Conservation (phyloP, 2,797 vertebrate species). For the Urophycis tenuis region DNA sequence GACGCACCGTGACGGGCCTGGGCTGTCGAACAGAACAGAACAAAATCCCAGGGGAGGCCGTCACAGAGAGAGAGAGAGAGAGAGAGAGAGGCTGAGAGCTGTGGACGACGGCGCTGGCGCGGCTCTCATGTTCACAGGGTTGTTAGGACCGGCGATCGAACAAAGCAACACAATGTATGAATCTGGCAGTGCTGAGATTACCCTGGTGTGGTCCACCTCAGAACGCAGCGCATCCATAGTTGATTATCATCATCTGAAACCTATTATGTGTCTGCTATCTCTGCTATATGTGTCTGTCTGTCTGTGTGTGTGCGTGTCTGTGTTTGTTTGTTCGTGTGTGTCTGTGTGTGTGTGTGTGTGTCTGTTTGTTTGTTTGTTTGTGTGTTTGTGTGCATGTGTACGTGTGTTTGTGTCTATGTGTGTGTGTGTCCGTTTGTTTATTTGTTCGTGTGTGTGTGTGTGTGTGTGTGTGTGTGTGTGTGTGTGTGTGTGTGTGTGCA, state of each 20-base stretch:
- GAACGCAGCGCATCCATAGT: slow-evolving; percentile 10
- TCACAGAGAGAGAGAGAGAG: neutral
- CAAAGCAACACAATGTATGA: neutral
- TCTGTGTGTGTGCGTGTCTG: slow-evolving; percentile 5
- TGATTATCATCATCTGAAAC: slow-evolving; percentile 40
- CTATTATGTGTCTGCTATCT: slow-evolving; percentile 34
- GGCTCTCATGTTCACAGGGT: slow-evolving; percentile 32
- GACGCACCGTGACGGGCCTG: too few relatives aligned
- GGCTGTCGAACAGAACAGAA: too few relatives aligned
- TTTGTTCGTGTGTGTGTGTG: slow-evolving; percentile 2
- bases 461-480: slow-evolving; percentile 8
- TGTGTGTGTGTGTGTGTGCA: neutral
- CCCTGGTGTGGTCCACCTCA: too few relatives aligned
- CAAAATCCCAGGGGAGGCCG: neutral
- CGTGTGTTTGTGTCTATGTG: neutral
- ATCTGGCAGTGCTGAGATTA: neutral
- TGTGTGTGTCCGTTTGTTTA: slow-evolving; percentile 1
- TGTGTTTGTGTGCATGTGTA: neutral
- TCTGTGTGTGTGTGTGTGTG: too few relatives aligned
- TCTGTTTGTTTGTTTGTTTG: neutral
- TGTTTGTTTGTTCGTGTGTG: slow-evolving; percentile 1
- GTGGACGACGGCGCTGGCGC: slow-evolving; percentile 10
- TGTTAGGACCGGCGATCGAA: slow-evolving; percentile 44
- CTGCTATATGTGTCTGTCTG: slow-evolving; percentile 10
- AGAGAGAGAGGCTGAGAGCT: neutral